These are phyloP conservation scores for Apogon hyalosoma DNA, from an alignment of 2,797 vertebrate genomes.

Conservation along the genomic window DNA sequence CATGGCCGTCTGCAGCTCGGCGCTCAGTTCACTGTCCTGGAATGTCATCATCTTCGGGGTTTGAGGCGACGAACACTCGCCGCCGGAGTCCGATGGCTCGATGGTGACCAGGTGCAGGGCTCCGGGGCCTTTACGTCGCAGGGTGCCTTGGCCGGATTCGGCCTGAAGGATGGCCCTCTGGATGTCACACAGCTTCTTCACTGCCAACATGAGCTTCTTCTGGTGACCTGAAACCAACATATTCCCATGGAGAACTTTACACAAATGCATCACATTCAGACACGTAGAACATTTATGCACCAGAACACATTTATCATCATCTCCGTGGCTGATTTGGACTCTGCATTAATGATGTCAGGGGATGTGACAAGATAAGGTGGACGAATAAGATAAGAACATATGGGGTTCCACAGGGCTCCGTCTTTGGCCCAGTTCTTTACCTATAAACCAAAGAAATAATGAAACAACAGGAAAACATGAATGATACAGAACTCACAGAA, in stretches of 20 bases:
- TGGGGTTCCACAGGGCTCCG: too few relatives aligned
- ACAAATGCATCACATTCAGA: too few relatives aligned
- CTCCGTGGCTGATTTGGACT: too few relatives aligned
- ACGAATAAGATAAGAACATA: too few relatives aligned
- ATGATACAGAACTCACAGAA: too few relatives aligned
- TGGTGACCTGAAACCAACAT: constrained; percentile 88
- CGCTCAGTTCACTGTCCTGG: constrained; percentile 93
- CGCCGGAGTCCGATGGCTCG: constrained; percentile 62
- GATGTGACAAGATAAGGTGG: too few relatives aligned
- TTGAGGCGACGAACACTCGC: constrained; percentile 71
- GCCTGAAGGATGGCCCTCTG: constrained; percentile 80
- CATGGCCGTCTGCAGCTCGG: constrained; percentile 94
- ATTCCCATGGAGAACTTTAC: neutral
- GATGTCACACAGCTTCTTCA: constrained; percentile 91
- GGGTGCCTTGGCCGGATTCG: constrained; percentile 69
- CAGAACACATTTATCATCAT: too few relatives aligned
- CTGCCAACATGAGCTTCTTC: constrained; percentile 97
- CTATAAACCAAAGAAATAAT: too few relatives aligned
- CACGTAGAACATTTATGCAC: too few relatives aligned
- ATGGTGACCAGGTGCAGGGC: constrained; percentile 80
- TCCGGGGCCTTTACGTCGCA: constrained; percentile 71
- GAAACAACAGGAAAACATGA: too few relatives aligned
- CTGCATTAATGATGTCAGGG: too few relatives aligned
- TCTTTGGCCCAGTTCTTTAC: too few relatives aligned
- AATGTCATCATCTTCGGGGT: constrained; percentile 87